A percentile compares a stretch with the other conserved stretches of the same genome.
These are phyloP conservation scores for Drosophila suzukii DNA, from an alignment of 1,140 invertebrate genomes.

Conservation along the genomic window DNA sequence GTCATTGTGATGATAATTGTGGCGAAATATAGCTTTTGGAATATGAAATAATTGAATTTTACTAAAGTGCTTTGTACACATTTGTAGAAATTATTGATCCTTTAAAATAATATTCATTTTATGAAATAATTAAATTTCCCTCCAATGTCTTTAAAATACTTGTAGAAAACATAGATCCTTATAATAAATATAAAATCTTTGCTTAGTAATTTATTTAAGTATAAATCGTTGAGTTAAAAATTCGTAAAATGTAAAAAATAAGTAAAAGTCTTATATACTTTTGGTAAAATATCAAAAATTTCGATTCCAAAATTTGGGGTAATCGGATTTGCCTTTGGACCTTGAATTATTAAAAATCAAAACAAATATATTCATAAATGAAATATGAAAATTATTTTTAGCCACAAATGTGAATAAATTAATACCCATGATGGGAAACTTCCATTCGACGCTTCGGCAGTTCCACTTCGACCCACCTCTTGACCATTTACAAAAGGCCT, in stretches of 20 bases:
- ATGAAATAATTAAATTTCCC: too few relatives aligned
- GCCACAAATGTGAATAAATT: not conserved
- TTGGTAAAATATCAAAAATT: too few relatives aligned
- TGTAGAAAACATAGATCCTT: too few relatives aligned
- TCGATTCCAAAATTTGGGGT: too few relatives aligned
- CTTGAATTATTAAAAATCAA: too few relatives aligned
- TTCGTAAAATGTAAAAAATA: too few relatives aligned
- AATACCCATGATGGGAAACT: not conserved
- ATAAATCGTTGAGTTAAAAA: too few relatives aligned
- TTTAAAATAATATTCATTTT: not conserved
- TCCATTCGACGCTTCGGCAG: not conserved
- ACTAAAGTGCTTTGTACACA: not conserved
- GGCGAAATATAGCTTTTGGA: slow-evolving; percentile 8
- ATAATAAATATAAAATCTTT: too few relatives aligned
- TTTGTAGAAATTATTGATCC: not conserved
- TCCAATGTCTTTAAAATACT: too few relatives aligned
- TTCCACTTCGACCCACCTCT: not conserved
- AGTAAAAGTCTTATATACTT: too few relatives aligned
- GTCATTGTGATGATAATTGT: slow-evolving; percentile 1
- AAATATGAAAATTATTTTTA: not conserved
- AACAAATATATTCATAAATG: not conserved
- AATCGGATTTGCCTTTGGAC: too few relatives aligned
- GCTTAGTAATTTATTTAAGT: too few relatives aligned
- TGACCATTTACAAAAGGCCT: slow-evolving; percentile 40
- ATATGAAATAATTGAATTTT: slow-evolving; percentile 4